phyloP scores from a whole-genome alignment of 35 echinoderm and acorn worm species.

The Apostichopus californicus region DNA sequence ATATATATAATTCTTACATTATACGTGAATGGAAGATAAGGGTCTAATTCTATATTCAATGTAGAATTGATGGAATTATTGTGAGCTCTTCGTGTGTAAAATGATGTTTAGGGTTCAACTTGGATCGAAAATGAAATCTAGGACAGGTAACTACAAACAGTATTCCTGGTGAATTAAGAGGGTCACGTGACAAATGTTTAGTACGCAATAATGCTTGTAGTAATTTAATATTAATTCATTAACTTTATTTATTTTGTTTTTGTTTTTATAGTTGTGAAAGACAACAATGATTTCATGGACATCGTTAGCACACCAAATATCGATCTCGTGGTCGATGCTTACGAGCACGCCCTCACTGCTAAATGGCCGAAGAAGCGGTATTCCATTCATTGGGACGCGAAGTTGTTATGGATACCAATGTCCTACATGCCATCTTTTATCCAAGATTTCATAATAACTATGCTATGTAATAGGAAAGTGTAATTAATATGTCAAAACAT shows the following conservation, averaged over 20 bases:
- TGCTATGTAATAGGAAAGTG: constrained; percentile 35
- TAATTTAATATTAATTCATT: not conserved
- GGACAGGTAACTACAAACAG: too few relatives aligned
- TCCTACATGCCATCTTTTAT: constrained; percentile 74
- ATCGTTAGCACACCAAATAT: constrained; percentile 39
- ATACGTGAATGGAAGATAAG: too few relatives aligned
- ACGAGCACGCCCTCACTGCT: constrained; percentile 90
- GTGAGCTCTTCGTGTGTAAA: too few relatives aligned
- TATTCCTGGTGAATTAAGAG: too few relatives aligned
- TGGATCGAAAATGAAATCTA: too few relatives aligned
- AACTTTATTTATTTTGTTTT: not conserved
- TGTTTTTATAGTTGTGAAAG: constrained; percentile 7
- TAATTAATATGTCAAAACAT: not conserved
- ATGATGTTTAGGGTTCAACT: too few relatives aligned
- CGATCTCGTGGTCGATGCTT: constrained; percentile 79
- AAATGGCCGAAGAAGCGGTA: constrained; percentile 81
- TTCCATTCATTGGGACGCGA: constrained; percentile 70
- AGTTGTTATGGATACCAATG: constrained; percentile 74
- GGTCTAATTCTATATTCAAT: too few relatives aligned
- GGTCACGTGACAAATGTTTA: too few relatives aligned
- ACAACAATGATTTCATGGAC: constrained; percentile 30
- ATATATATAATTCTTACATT: too few relatives aligned
- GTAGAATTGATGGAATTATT: too few relatives aligned
- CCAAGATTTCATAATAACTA: constrained; percentile 40
- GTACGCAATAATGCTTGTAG: too few relatives aligned